Evolutionary conservation across 2,113 vertebrate species (phyloP).

Genomic region (Xiphophorus couchianus): DNA sequence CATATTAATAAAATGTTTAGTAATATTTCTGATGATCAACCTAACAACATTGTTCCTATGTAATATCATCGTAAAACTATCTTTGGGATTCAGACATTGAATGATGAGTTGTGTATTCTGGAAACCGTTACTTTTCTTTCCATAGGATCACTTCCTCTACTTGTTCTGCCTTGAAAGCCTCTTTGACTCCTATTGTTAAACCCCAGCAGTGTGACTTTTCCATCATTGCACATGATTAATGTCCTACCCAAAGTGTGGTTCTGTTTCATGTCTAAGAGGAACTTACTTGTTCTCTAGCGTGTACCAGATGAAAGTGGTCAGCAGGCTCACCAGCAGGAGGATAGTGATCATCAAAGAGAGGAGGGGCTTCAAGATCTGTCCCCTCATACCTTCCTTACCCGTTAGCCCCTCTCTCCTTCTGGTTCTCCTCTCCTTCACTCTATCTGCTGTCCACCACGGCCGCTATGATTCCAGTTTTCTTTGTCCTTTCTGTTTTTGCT

Average conservation of each 20-base stretch:
- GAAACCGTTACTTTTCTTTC: too few species aligned
- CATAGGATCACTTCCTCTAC: too few species aligned
- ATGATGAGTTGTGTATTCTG: background rate
- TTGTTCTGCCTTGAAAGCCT: too few species aligned
- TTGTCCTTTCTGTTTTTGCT: background rate
- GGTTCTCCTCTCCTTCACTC: background rate
- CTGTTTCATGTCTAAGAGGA: background rate
- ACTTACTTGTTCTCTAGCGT: conserved; percentile 60
- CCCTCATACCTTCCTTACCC: conserved; percentile 55
- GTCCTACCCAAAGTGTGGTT: too few species aligned
- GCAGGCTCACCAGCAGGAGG: conserved; percentile 54
- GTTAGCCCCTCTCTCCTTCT: conserved; percentile 2
- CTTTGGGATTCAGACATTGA: background rate
- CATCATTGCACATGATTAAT: background rate
- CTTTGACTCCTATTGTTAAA: background rate
- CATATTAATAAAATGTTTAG: background rate
- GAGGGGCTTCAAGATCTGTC: conserved; percentile 41
- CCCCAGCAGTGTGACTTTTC: background rate
- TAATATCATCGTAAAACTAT: background rate
- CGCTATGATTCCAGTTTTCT: background rate
- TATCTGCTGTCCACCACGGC: conserved; percentile 5
- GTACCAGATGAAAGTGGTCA: conserved; percentile 65
- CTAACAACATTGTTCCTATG: background rate
- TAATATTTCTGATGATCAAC: background rate
- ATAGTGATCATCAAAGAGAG: conserved; percentile 49